A percentile compares a stretch with the other conserved stretches of the same genome.
These are phyloP conservation scores for Siniperca knerii DNA, from an alignment of 2,113 vertebrate genomes.

Conservation along the genomic window DNA sequence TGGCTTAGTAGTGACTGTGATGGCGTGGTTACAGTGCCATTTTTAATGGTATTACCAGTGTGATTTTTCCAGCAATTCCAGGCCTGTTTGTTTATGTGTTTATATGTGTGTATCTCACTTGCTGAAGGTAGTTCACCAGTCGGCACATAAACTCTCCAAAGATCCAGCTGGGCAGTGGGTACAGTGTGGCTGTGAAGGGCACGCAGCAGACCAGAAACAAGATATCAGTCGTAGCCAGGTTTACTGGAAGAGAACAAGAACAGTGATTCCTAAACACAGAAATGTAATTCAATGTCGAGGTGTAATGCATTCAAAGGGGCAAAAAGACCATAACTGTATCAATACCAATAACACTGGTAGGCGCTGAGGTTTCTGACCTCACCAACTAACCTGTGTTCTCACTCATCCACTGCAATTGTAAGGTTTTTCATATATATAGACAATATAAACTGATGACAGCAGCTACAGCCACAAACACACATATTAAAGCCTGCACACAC, in stretches of 20 bases:
- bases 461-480: no score
- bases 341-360: not conserved
- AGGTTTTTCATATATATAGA: not conserved
- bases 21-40: not conserved
- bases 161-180: slow-evolving; percentile 84
- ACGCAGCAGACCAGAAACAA: slow-evolving; percentile 83
- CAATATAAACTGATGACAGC: no score
- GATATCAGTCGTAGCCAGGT: slow-evolving; percentile 81
- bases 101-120: slow-evolving; percentile 59
- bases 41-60: not conserved
- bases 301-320: not conserved
- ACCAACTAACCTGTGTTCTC: not conserved
- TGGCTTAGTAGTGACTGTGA: not conserved
- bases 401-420: not conserved
- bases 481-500: no score
- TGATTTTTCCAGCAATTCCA: not conserved
- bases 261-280: not conserved
- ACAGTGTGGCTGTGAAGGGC: slow-evolving; percentile 83
- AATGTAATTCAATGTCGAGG: no score
- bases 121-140: slow-evolving; percentile 82
- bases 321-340: not conserved
- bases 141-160: slow-evolving; percentile 84
- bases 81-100: not conserved
- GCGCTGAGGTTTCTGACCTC: not conserved
- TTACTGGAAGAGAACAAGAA: slow-evolving; percentile 61